A percentile compares a stretch with the other conserved stretches of the same genome.
phyloP scores from a whole-genome alignment of 2,797 vertebrate species.

The Onychomys leucogaster region DNA sequence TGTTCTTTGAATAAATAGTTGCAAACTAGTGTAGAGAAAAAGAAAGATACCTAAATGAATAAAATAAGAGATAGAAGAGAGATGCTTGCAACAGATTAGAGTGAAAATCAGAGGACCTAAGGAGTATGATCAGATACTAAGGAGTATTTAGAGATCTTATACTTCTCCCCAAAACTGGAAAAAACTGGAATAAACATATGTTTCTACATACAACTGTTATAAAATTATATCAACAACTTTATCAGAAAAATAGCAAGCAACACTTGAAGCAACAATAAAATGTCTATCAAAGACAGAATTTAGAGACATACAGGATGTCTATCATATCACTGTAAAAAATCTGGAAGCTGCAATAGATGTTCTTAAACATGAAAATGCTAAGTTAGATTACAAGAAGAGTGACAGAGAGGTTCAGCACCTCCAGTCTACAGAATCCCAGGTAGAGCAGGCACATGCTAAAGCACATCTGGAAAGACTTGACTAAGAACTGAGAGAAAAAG shows the following conservation, averaged over 20 bases:
- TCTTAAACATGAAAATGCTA: too few relatives aligned
- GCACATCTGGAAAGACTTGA: constrained; percentile 90
- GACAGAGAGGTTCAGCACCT: constrained; percentile 80
- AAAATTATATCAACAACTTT: too few relatives aligned
- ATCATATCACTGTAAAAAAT: constrained; percentile 81
- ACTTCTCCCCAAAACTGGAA: too few relatives aligned
- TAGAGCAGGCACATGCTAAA: constrained; percentile 88
- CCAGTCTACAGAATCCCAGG: constrained; percentile 82
- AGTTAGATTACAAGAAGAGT: constrained; percentile 78
- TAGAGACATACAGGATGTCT: constrained; percentile 81
- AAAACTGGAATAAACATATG: too few relatives aligned
- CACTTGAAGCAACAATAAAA: too few relatives aligned
- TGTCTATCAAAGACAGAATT: constrained; percentile 87
- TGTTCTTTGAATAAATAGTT: background rate
- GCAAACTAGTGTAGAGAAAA: background rate
- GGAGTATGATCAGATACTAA: too few relatives aligned
- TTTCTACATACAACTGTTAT: too few relatives aligned
- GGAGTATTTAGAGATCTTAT: too few relatives aligned
- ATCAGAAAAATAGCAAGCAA: too few relatives aligned
- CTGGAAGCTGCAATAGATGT: constrained; percentile 86
- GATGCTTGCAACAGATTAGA: background rate
- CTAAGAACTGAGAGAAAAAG: constrained; percentile 92
- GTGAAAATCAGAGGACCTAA: background rate
- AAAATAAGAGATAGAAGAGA: background rate
- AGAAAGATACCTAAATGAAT: background rate